Base-by-base conservation (phyloP, 2,113 vertebrate genomes). In the Alligator mississippiensis region DNA sequence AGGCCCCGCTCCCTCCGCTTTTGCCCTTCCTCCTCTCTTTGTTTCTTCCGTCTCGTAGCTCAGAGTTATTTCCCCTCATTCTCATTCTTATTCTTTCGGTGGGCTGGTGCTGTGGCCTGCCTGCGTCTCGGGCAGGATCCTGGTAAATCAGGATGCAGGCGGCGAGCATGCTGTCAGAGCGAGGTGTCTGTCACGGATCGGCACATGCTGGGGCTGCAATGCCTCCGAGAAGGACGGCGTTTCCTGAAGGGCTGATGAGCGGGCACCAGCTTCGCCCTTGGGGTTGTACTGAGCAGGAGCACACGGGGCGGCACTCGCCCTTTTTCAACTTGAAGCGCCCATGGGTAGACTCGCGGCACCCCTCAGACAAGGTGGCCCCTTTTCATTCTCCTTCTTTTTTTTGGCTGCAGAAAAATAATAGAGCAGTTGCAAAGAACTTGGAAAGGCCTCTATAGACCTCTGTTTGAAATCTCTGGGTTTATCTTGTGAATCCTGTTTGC, bases 141-240 rank as follows among this genome's bases (percentile, higher is more conserved):
- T 93, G 84, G 84, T 87, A 93, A 95, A 91, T 94, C 93, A 92
- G 95, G 95, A 92, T 94, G 63, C 86, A 87, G 81, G 80, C 80
- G 24, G 47, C 0, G 0, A 91, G 74, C 62, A 90, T 92, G 12
- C 64, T 92, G 86, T 92, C 93, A 68, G 11, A 82, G 80, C 57
- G 2, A 2, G 4, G 7, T 57, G n/a, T 83, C 79, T 90, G n/a
- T 61, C 57, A 75, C 1, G 1, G 3, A 78, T 57, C 1, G 0
- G 11, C 18, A 2, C 30, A 60, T 0, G 0, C 11, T 27, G 68
- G 34, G 79, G 59, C 61, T 12, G 61, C 30, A 58, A 14, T 25
- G 6, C 28, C 19, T 21, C 66, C 34, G 5, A 17, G 77, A n/a
- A 62, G 87, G 82, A 85, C 88, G 78, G 28, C 0, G 1, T 64